Conservation (phyloP, 2,888 invertebrate species). For the Elegia similella region DNA sequence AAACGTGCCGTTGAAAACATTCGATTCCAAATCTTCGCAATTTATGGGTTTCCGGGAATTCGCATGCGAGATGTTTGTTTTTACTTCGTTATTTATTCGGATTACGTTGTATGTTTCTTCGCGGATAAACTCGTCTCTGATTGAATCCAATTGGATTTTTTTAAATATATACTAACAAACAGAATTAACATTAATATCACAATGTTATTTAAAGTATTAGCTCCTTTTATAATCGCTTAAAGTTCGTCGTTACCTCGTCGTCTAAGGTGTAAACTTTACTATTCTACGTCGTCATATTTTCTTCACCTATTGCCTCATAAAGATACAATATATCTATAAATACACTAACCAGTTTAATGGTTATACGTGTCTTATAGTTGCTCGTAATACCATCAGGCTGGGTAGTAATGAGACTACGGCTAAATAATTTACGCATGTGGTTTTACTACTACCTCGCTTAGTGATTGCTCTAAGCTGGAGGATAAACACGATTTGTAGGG, state of each 20-base stretch:
- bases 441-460: constrained; percentile 34
- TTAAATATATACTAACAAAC: too few species aligned
- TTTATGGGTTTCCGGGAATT: constrained; percentile 3
- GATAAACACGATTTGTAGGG: constrained; percentile 40
- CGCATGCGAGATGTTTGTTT: not conserved
- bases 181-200: too few species aligned
- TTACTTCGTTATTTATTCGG: constrained; percentile 3
- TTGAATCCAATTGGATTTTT: not conserved
- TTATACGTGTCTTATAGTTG: constrained; percentile 13
- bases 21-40: constrained; percentile 19
- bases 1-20: constrained; percentile 37
- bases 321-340: constrained; percentile 11
- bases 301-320: constrained; percentile 11
- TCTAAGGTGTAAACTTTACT: not conserved
- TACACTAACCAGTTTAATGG: constrained; percentile 13
- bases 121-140: not conserved
- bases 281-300: constrained; percentile 1
- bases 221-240: not conserved
- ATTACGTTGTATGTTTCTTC: not conserved
- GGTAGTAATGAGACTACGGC: constrained; percentile 40
- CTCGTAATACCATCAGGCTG: constrained; percentile 14
- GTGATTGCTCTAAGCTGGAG: constrained; percentile 43
- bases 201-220: not conserved
- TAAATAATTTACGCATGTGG: constrained; percentile 48
- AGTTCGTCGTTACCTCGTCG: not conserved